phyloP scores from a whole-genome alignment of 2,113 vertebrate species.

The Sinocyclocheilus rhinocerous region DNA sequence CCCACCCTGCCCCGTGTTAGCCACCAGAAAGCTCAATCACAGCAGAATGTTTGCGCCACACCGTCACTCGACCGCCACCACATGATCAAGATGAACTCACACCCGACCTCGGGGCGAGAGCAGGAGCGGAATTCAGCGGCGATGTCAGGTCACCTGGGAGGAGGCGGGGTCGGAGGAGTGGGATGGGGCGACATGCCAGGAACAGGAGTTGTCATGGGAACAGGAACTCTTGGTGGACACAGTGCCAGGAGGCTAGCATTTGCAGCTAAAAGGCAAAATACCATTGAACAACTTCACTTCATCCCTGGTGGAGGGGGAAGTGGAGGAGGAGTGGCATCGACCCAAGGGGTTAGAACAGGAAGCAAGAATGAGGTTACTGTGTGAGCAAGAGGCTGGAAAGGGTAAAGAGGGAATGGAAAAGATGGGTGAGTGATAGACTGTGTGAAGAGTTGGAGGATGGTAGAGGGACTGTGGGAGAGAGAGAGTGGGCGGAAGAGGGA shows the following conservation, averaged over 20 bases:
- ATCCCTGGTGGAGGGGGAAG: conserved; percentile 81
- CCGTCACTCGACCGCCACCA: conserved; percentile 84
- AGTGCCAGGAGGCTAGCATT: conserved; percentile 84
- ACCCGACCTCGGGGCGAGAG: conserved; percentile 80
- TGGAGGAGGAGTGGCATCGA: conserved; percentile 69
- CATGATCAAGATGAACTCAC: conserved; percentile 89
- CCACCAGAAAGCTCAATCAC: conserved; percentile 84
- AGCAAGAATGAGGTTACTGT: conserved; percentile 93
- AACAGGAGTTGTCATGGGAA: conserved; percentile 79
- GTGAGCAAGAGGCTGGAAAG: conserved; percentile 60
- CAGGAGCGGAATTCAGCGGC: conserved; percentile 71
- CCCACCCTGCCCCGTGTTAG: conserved; percentile 75
- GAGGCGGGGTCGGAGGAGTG: conserved; percentile 67
- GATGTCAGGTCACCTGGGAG: conserved; percentile 72
- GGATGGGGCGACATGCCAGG: conserved; percentile 75
- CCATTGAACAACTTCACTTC: conserved; percentile 91
- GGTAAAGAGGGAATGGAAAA: conserved; percentile 25
- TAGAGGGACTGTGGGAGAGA: conserved; percentile 17
- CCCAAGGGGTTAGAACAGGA: conserved; percentile 82
- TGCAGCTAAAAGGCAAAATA: conserved; percentile 86
- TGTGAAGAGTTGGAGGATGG: not conserved
- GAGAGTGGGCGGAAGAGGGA: conserved; percentile 33
- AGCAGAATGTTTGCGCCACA: conserved; percentile 85
- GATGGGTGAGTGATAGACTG: conserved; percentile 32
- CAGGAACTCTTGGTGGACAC: conserved; percentile 81